These are phyloP conservation scores for Astatoreochromis straeleni DNA, from an alignment of 2,113 vertebrate genomes.

Conservation along the genomic window DNA sequence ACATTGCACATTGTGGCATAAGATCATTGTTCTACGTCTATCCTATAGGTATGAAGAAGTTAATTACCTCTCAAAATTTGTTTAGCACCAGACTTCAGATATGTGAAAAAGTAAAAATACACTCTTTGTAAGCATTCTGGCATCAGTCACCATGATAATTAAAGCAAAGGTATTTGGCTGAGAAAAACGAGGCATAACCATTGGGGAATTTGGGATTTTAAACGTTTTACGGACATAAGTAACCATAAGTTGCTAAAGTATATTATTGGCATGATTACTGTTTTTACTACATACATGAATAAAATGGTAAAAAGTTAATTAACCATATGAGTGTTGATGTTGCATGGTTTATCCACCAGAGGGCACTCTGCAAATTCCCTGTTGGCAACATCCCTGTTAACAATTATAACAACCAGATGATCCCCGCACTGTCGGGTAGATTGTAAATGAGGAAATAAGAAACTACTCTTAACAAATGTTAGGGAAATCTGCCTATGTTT, in stretches of 20 bases:
- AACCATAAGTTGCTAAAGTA: neutral
- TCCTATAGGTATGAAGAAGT: neutral
- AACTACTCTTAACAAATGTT: neutral
- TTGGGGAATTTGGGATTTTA: neutral
- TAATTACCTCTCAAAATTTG: neutral
- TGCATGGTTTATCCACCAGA: neutral
- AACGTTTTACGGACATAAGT: rapidly evolving
- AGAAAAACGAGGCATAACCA: neutral
- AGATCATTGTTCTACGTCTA: neutral
- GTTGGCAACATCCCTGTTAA: neutral
- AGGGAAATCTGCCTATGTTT: neutral
- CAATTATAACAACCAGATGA: neutral
- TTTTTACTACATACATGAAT: neutral
- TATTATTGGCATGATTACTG: neutral
- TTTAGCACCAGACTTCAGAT: rapidly evolving
- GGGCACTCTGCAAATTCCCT: neutral
- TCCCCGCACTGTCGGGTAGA: neutral
- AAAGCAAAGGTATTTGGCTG: neutral
- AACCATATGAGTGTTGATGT: neutral
- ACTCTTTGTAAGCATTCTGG: neutral
- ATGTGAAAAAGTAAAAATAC: rapidly evolving
- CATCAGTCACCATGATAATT: neutral
- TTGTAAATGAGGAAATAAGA: rapidly evolving
- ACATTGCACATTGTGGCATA: neutral
- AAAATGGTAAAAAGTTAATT: neutral